These are phyloP conservation scores for Hydropotes inermis DNA, from an alignment of 2,113 vertebrate genomes.

Conservation along the genomic window DNA sequence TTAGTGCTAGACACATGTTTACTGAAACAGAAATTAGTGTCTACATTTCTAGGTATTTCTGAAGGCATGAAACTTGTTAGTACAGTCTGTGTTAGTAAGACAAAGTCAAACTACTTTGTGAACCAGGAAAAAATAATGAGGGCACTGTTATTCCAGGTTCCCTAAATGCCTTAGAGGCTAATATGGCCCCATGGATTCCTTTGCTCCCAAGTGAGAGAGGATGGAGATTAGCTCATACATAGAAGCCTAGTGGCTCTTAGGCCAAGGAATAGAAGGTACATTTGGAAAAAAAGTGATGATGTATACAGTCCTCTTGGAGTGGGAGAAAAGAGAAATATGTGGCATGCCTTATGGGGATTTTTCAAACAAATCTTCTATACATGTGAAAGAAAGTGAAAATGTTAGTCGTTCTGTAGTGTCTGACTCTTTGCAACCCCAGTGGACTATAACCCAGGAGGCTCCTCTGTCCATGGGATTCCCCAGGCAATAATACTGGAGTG, in stretches of 20 bases:
- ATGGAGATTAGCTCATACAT: not conserved
- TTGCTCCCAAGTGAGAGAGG: not conserved
- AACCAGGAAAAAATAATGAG: not conserved
- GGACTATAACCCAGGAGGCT: not conserved
- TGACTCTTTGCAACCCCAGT: not conserved
- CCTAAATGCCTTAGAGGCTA: not conserved
- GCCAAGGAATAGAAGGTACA: not conserved
- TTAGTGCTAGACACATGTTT: not conserved
- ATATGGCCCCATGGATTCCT: not conserved
- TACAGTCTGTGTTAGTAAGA: not conserved
- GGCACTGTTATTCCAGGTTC: not conserved
- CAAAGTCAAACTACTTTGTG: not conserved
- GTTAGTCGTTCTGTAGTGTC: not conserved
- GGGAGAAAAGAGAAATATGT: not conserved
- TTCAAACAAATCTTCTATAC: not conserved
- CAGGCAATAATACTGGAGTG: not conserved
- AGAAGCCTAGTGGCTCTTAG: not conserved
- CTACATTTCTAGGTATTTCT: not conserved
- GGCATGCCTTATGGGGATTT: not conserved
- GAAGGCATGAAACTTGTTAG: not conserved
- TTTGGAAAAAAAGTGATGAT: not conserved
- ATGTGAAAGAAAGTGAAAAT: not conserved
- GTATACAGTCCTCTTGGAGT: not conserved
- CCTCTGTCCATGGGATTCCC: not conserved
- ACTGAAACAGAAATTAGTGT: not conserved